Evolutionary conservation across 2,797 vertebrate genomes (phyloP), one percentile per base, ranked within the genome.

Genomic region (Vireo griseus): DNA sequence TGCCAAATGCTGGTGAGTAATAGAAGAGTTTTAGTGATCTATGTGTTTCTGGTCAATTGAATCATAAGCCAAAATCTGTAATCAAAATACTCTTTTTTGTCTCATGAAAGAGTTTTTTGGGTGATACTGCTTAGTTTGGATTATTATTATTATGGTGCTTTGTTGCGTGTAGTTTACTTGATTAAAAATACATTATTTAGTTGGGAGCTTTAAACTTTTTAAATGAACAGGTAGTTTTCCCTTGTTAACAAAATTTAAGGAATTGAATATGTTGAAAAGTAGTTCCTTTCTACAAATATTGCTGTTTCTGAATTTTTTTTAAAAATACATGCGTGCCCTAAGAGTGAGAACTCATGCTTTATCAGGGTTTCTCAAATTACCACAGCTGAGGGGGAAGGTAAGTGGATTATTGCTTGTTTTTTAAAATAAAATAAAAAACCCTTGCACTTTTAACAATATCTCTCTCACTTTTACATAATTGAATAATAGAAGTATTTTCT

Each of bases 1-100:
- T 99, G 99, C 92, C 99, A 99, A 97, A 99, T 99, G 99, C 97
- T 99, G 98, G 99, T 99, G 92, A 97, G 98, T 95, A 76, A 54
- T 54, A 20, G 22, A 48, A 25, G 12, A 1, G 29, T 58, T 79
- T 83, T 90, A 33, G 9, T 82, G 22, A 28, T 50, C 17, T 48
- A 0, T 47, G 3, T 78, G 16, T 59, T 82, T 54, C 63, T 86
- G 57, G 26, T 61, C 29, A 45, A 4, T 45, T 0, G 0, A 66
- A 10, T 72, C 21, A 45, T 29, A 75, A 72, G 29, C 31, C 44
- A 73, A 68, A 84, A 69, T 76, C 16, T 59, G 19, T 79, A 47
- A 44, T 4, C 5, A 52, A 77, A 79, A n/a, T 78, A 13, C 11
- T 83, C 6, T 62, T 52, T 73, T 20, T 66, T 47, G 6, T 58